phyloP scores from a whole-genome alignment of 2,888 invertebrate species.

The Bombyx huttoni region DNA sequence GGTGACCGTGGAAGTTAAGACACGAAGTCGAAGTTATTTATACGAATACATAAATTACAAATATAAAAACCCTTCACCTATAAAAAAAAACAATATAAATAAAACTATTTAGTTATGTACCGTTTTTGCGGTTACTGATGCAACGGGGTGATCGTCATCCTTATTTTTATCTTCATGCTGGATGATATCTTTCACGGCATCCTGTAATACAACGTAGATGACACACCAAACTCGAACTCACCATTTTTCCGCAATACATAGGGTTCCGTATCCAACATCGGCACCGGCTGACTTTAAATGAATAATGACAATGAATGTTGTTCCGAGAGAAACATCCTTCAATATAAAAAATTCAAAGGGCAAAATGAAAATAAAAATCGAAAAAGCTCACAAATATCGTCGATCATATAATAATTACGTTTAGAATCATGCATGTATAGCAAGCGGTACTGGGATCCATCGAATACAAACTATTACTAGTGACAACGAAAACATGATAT shows the following conservation, averaged over 20 bases:
- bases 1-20: neutral
- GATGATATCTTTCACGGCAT: slow-evolving; percentile 44
- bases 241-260: neutral
- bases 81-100: neutral
- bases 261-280: neutral
- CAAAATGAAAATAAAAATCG: slow-evolving; percentile 35
- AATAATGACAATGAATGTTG: neutral
- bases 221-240: slow-evolving; percentile 40
- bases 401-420: slow-evolving; percentile 15
- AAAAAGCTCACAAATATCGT: slow-evolving; percentile 26
- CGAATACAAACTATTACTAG: neutral
- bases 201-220: slow-evolving; percentile 54
- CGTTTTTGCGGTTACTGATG: slow-evolving; percentile 34
- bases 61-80: neutral
- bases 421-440: slow-evolving; percentile 9
- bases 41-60: neutral
- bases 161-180: slow-evolving; percentile 47
- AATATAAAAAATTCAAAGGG: slow-evolving; percentile 9
- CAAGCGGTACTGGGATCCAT: neutral
- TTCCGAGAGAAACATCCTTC: neutral
- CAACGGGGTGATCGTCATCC: slow-evolving; percentile 38
- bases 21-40: neutral
- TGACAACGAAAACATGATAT: slow-evolving; percentile 7
- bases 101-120: slow-evolving; percentile 21
- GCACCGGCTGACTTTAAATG: neutral